Base-by-base conservation (phyloP, 2,888 invertebrate species). In the Carabus problematicus region DNA sequence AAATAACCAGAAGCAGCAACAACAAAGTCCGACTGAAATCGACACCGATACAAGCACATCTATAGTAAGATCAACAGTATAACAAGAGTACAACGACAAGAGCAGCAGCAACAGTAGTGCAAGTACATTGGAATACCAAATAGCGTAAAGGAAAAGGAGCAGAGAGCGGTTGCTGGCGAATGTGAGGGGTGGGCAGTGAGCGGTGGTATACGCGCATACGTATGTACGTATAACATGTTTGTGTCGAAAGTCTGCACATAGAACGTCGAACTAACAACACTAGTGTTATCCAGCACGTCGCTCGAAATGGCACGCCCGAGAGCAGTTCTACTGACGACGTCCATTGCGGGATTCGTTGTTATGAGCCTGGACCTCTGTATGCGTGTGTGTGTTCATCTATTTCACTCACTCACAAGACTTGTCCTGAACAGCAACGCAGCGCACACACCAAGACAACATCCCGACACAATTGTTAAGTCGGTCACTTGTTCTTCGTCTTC, bases 221-320 rank as follows among this genome's bases (percentile, higher is more conserved):
- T 29, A 9, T 19, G 12, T 52, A 52, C 52, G 52, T 52, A 52
- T 52, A 52, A 18, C 52, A 52, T 52, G 52, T 52, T 52, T 52
- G 52, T 29, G 29, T 11, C 11, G 52, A 52, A 52, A 12, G 52
- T 52, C 52, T 14, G 52, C 52, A 14, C 52, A 16, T 52, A 52
- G 52, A 52, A 52, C 18, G n/a, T 52, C 52, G 52, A 52, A 52
- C 52, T 52, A 52, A 52, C 52, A 52, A 52, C 52, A 14, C 9
- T 19, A 14, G 52, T 52, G 52, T 52, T 52, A 52, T 14, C 19
- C 52, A 39, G 40, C 56, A 56, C 56, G 56, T 56, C 56, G 18
- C 40, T 39, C 29, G 18, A 56, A 56, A 56, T 40, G 29, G 56
- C 56, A 56, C 56, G 39, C 56, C 12, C 19, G 56, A 40, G 56